Evolutionary conservation across 2,797 vertebrate species (phyloP).

Genomic region (Danio albolineatus): DNA sequence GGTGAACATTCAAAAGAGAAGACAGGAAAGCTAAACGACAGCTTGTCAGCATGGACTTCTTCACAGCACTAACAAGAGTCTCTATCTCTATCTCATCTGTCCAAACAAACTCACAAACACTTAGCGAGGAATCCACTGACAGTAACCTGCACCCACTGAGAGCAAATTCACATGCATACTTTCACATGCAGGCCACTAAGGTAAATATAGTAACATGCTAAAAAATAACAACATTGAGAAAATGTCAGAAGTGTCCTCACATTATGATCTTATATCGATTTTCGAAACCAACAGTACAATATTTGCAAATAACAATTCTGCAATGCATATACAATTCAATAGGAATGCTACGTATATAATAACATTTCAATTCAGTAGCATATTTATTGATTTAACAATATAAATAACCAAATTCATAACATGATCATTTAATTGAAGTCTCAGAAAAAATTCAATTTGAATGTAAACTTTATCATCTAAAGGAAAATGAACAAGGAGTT

Average conservation of each 20-base stretch:
- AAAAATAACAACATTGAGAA: not conserved
- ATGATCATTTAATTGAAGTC: too few relatives aligned
- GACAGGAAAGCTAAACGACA: constrained; percentile 47
- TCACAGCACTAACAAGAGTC: constrained; percentile 43
- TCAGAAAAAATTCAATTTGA: too few relatives aligned
- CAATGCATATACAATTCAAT: too few relatives aligned
- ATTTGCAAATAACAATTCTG: too few relatives aligned
- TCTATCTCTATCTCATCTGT: constrained; percentile 6
- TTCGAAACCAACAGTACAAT: too few relatives aligned
- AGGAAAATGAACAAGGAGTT: too few relatives aligned
- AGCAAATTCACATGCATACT: not conserved
- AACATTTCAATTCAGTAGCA: too few relatives aligned
- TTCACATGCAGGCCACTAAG: not conserved
- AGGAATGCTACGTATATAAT: too few relatives aligned
- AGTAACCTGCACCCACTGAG: not conserved
- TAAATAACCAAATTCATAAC: too few relatives aligned
- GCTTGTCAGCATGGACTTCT: constrained; percentile 56
- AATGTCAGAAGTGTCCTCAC: not conserved
- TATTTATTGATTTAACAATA: too few relatives aligned
- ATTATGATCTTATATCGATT: too few relatives aligned
- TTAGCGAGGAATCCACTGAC: not conserved
- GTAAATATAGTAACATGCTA: not conserved
- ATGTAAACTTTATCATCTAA: too few relatives aligned
- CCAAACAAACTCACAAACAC: constrained; percentile 19
- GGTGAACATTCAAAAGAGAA: constrained; percentile 47